Base-by-base conservation (phyloP, 2,888 invertebrate species). In the Galeopsomyia nigrocyanea region DNA sequence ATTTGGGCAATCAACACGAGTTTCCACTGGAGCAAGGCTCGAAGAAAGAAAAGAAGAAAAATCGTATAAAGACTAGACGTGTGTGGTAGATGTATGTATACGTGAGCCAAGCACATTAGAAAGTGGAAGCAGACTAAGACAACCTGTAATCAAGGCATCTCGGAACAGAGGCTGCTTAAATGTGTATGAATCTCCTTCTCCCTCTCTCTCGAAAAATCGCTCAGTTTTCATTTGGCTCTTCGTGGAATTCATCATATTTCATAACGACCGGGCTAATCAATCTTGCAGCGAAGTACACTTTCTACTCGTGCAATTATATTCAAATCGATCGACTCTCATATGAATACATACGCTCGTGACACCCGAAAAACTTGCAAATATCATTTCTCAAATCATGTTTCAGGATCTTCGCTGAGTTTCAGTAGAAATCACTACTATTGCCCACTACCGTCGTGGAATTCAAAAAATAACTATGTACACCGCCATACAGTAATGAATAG, bases 71-170 rank as follows among this genome's bases (percentile, higher is more conserved):
- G 55, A 26, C 17, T 9, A n/a, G 39, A 10, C 6, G 19, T 56
- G 21, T 13, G 51, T 49, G 16, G 47, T 31, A 57, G 17, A 49
- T 21, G 55, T 51, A 68, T 26, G 51, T 31, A 17, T n/a, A 22
- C 21, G 64, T 50, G 46, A 21, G 55, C 10, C 19, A 17, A 16
- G 63, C 76, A 77, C 78, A 83, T 83, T 83, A 82, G 83, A 83
- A 83, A 83, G 83, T 80, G 80, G 81, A 74, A 77, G 77, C 58
- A 26, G 19, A 71, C 67, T 65, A 5, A 68, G 80, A 79, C 80
- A 83, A 79, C 81, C 80, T 78, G 79, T 80, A 82, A 83, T 83
- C 80, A 83, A 81, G 78, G 78, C 77, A 39, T 46, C 19, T 31
- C 6, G 13, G 68, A 73, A 60, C 19, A 19, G 22, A 46, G 64